Evolutionary conservation across 2,797 vertebrate genomes (phyloP).

Genomic region (Channa striata): DNA sequence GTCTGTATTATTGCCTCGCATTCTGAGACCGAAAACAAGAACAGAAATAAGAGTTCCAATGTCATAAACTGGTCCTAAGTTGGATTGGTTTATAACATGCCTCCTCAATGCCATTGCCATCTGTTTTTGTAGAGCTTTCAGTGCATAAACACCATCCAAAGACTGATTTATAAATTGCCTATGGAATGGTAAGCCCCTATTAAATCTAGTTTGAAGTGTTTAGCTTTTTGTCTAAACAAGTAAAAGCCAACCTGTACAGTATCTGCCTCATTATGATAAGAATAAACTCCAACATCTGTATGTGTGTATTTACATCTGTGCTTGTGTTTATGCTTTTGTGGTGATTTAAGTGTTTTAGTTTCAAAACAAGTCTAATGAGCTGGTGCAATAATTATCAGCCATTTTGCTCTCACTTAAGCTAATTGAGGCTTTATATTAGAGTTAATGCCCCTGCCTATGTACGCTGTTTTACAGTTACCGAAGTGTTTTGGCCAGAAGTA

Average conservation of each 20-base stretch:
- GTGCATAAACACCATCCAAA: conserved; percentile 11
- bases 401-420: conserved; percentile 78
- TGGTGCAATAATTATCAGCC: conserved; percentile 82
- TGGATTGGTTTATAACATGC: background rate
- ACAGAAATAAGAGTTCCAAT: background rate
- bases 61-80: background rate
- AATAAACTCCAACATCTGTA: conserved; percentile 77
- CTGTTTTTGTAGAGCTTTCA: conserved; percentile 30
- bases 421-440: conserved; percentile 78
- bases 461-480: conserved; percentile 63
- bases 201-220: conserved; percentile 73
- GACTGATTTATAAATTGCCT: conserved; percentile 43
- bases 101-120: conserved; percentile 14
- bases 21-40: too few relatives aligned
- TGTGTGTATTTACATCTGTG: conserved; percentile 66
- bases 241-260: conserved; percentile 77
- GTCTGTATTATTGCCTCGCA: conserved; percentile 12
- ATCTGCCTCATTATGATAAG: conserved; percentile 76
- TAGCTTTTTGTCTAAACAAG: conserved; percentile 67
- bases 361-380: conserved; percentile 81
- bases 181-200: conserved; percentile 50
- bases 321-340: conserved; percentile 52
- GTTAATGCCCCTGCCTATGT: conserved; percentile 66
- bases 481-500: conserved; percentile 69
- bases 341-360: conserved; percentile 79